Evolutionary conservation across 2,113 vertebrate species (phyloP).

Genomic region (Salvelinus namaycush): DNA sequence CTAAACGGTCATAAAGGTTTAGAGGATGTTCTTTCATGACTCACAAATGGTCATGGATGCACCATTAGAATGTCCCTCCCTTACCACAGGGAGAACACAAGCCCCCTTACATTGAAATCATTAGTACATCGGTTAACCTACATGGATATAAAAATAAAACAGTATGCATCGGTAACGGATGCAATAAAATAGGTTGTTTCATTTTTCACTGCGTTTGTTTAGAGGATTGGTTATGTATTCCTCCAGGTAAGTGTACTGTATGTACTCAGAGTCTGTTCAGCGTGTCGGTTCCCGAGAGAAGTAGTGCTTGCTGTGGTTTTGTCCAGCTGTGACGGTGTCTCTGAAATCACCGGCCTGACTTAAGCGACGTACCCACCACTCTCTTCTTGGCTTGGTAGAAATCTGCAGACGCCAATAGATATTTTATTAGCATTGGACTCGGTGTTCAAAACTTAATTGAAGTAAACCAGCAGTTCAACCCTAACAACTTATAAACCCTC

Average conservation of each 20-base stretch:
- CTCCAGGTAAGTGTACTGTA: not conserved
- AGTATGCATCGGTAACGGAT: no score
- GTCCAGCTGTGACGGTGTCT: not conserved
- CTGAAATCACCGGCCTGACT: slow-evolving; percentile 76
- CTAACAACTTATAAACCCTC: not conserved
- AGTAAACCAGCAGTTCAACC: not conserved
- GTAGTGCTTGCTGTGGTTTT: slow-evolving; percentile 24
- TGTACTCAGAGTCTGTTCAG: slow-evolving; percentile 37
- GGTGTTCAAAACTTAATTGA: not conserved
- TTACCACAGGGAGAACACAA: slow-evolving; percentile 15
- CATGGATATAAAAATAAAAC: no score
- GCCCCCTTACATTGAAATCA: slow-evolving; percentile 27
- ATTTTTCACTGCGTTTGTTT: not conserved
- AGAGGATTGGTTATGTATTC: slow-evolving; percentile 14
- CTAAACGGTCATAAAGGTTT: no score
- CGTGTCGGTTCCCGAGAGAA: slow-evolving; percentile 50
- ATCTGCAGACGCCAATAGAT: slow-evolving; percentile 68
- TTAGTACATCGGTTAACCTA: no score
- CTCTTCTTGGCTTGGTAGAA: slow-evolving; percentile 86
- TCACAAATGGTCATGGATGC: not conserved
- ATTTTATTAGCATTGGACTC: slow-evolving; percentile 19
- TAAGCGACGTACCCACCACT: slow-evolving; percentile 63
- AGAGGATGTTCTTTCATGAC: no score
- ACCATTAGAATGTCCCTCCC: slow-evolving; percentile 51
- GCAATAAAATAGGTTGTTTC: not conserved